These are phyloP conservation scores for Toxotes lorentzi DNA, from an alignment of 2,797 vertebrate species.

Conservation along the genomic window DNA sequence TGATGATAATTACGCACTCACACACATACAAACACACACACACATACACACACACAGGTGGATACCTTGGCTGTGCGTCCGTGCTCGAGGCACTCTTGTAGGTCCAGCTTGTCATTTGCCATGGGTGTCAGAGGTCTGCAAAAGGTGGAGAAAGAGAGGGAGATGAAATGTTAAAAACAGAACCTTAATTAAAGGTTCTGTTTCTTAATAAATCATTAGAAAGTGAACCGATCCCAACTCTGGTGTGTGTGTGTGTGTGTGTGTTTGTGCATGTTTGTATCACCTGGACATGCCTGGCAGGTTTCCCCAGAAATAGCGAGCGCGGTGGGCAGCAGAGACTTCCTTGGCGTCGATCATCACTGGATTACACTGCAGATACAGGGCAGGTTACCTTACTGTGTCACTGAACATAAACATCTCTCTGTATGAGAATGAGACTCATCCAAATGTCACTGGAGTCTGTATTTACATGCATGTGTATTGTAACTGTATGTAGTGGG, in stretches of 20 bases:
- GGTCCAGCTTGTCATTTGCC: conserved; percentile 89
- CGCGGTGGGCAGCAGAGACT: conserved; percentile 92
- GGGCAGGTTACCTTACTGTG: conserved; percentile 16
- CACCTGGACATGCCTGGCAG: conserved; percentile 96
- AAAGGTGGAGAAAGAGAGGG: background rate
- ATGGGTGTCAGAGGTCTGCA: conserved; percentile 89
- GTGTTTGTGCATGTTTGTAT: conserved; percentile 6
- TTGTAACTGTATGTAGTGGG: background rate
- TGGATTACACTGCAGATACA: conserved; percentile 90
- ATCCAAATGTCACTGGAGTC: background rate
- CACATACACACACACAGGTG: conserved; percentile 31
- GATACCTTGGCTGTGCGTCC: conserved; percentile 92
- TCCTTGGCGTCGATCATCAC: conserved; percentile 96
- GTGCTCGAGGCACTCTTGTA: conserved; percentile 93
- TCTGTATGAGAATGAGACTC: background rate
- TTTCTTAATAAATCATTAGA: background rate
- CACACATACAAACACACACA: conserved; percentile 17
- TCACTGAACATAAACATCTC: background rate
- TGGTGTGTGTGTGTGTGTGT: background rate
- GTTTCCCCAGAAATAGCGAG: conserved; percentile 96
- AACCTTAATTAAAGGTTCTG: background rate
- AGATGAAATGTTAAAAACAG: background rate
- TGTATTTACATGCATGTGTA: background rate
- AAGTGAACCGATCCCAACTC: background rate
- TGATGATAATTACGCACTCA: conserved; percentile 11